Conservation (phyloP, 1,140 invertebrate genomes). For the Drosophila jambulina region DNA sequence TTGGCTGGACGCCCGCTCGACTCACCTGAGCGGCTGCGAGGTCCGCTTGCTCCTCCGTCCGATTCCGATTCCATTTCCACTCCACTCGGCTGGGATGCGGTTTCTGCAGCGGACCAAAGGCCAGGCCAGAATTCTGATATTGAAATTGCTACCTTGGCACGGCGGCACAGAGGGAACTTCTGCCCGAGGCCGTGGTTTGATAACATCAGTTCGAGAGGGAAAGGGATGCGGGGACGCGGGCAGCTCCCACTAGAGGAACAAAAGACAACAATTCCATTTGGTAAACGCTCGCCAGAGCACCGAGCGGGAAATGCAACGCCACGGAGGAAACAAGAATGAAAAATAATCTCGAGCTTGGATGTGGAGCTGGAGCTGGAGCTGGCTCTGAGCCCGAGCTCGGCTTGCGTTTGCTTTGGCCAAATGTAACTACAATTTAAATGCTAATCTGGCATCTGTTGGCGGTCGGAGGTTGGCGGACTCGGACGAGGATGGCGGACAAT, state of each 20-base stretch:
- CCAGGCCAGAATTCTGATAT: conserved; percentile 76
- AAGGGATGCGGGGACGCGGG: conserved; percentile 5
- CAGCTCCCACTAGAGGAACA: conserved; percentile 64
- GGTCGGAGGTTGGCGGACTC: conserved; percentile 60
- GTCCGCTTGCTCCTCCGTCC: conserved; percentile 28
- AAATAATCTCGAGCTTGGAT: conserved; percentile 67
- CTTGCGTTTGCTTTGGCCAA: conserved; percentile 58
- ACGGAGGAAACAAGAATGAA: conserved; percentile 66
- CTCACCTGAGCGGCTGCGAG: conserved; percentile 59
- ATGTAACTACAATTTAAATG: conserved; percentile 83
- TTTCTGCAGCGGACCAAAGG: conserved; percentile 68
- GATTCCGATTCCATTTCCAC: conserved; percentile 16
- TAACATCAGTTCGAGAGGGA: conserved; percentile 60
- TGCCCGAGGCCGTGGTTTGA: conserved; percentile 66
- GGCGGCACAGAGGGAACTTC: conserved; percentile 57
- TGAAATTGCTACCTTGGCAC: conserved; percentile 79
- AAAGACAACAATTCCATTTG: conserved; percentile 82
- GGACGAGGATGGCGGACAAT: conserved; percentile 52
- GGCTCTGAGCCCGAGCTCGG: conserved; percentile 35
- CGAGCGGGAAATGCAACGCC: conserved; percentile 53
- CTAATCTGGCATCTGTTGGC: conserved; percentile 80
- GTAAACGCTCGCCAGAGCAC: conserved; percentile 66
- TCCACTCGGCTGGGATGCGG: conserved; percentile 29
- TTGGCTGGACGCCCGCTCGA: conserved; percentile 49
- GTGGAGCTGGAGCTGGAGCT: conserved; percentile 58